Evolutionary conservation across 2,113 vertebrate genomes (phyloP).

Genomic region (Alethe castanea): DNA sequence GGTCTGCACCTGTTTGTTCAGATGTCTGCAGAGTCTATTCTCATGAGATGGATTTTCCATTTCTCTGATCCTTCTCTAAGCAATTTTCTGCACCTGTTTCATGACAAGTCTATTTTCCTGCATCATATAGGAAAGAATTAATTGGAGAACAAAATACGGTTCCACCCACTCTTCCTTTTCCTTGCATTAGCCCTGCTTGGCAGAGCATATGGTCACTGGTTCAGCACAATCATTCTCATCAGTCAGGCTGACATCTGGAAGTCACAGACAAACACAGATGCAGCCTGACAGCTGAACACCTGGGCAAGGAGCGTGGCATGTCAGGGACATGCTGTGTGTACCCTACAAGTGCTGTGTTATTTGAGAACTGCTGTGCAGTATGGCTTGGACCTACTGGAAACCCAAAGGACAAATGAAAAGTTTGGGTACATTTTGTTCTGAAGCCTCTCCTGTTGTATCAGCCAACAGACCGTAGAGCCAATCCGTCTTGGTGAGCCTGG

Average conservation of each 20-base stretch:
- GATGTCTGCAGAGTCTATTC: background rate
- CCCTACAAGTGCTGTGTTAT: background rate
- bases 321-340: background rate
- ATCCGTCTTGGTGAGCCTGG: background rate
- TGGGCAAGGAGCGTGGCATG: background rate
- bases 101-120: background rate
- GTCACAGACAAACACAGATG: background rate
- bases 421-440: background rate
- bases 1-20: conserved; percentile 36
- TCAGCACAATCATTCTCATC: conserved; percentile 25
- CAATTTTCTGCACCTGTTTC: background rate
- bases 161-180: background rate
- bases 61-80: conserved; percentile 13
- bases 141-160: background rate
- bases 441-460: background rate
- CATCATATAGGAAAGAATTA: background rate
- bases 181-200: background rate
- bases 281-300: conserved; percentile 42
- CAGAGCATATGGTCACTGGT: background rate
- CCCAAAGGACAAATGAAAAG: background rate
- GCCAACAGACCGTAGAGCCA: background rate
- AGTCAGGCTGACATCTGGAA: conserved; percentile 32
- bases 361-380: background rate
- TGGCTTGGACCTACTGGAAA: background rate
- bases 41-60: conserved; percentile 17